phyloP scores from a whole-genome alignment of 2,113 vertebrate genomes.

The Nerophis ophidion region DNA sequence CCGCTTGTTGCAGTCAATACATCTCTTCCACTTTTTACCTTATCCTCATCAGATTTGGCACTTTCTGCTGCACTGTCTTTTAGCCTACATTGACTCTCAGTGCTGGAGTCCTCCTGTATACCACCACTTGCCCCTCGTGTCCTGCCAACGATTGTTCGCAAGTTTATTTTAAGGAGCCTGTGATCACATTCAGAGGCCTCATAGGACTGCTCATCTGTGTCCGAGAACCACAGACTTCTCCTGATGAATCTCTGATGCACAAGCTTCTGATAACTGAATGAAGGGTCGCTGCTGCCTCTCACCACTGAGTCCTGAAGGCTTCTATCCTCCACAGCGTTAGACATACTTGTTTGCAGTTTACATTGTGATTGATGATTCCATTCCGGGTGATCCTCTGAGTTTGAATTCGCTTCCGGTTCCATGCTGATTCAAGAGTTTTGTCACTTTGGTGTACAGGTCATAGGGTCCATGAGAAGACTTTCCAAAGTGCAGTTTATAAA shows the following conservation, averaged over 20 bases:
- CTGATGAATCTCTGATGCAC: slow-evolving; percentile 84
- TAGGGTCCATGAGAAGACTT: slow-evolving; percentile 64
- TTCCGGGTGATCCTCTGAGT: slow-evolving; percentile 26
- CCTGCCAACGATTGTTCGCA: slow-evolving; percentile 65
- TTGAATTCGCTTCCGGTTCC: slow-evolving; percentile 49
- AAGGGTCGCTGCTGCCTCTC: slow-evolving; percentile 63
- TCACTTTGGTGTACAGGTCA: slow-evolving; percentile 53
- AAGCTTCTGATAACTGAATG: slow-evolving; percentile 60
- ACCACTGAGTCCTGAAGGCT: slow-evolving; percentile 54
- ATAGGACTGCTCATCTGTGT: slow-evolving; percentile 78
- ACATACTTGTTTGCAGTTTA: slow-evolving; percentile 40
- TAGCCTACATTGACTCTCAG: slow-evolving; percentile 51
- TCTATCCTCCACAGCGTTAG: slow-evolving; percentile 36
- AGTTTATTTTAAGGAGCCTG: slow-evolving; percentile 54
- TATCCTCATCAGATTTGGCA: slow-evolving; percentile 56
- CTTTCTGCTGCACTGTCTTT: slow-evolving; percentile 59
- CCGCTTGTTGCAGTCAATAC: slow-evolving; percentile 43
- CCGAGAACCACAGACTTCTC: slow-evolving; percentile 85
- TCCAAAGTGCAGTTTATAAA: slow-evolving; percentile 42
- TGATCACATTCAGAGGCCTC: slow-evolving; percentile 74
- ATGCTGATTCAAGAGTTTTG: slow-evolving; percentile 52
- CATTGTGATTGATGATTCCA: slow-evolving; percentile 47
- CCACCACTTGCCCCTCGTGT: slow-evolving; percentile 54
- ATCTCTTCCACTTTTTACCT: slow-evolving; percentile 57
- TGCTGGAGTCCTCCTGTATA: slow-evolving; percentile 51